Evolutionary conservation across 2,888 invertebrate species (phyloP).

Genomic region (Sminthurides aquaticus): DNA sequence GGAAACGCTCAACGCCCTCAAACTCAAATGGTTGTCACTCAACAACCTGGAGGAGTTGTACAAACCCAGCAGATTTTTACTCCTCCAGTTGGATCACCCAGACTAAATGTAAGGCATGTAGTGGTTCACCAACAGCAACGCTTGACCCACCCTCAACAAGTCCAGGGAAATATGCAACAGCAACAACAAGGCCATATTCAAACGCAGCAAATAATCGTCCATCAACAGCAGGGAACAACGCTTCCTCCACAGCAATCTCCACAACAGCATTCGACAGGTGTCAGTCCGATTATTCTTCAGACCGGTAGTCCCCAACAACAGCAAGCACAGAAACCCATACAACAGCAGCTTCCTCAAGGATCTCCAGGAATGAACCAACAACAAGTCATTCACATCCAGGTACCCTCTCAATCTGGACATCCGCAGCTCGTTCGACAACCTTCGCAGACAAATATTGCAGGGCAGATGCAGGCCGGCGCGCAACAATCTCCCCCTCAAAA

Average conservation of each 20-base stretch:
- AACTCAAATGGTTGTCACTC: constrained; percentile 33
- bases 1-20: constrained; percentile 28
- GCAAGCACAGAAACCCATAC: background rate
- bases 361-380: background rate
- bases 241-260: constrained; percentile 15
- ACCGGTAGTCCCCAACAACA: background rate
- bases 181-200: constrained; percentile 17
- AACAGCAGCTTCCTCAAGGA: background rate
- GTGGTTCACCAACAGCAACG: constrained; percentile 35
- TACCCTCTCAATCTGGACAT: background rate
- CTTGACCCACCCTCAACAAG: constrained; percentile 18
- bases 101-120: constrained; percentile 38
- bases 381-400: constrained; percentile 9
- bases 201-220: constrained; percentile 26
- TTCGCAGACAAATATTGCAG: background rate
- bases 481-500: background rate
- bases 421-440: background rate
- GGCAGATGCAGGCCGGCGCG: background rate
- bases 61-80: constrained; percentile 41
- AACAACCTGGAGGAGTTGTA: constrained; percentile 31
- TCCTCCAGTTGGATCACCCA: constrained; percentile 35
- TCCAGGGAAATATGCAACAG: constrained; percentile 25
- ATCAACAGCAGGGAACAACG: constrained; percentile 26
- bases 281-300: constrained; percentile 13
- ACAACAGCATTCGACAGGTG: constrained; percentile 9